A percentile compares a stretch with the other conserved stretches of the same genome.
Conservation (phyloP, 2,113 vertebrate genomes). For the Mus musculus region GRCm39 chr4:142733501-142734000, state of each 20-base stretch:
- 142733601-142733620: neutral
- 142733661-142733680: neutral
- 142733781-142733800: neutral
- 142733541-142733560: neutral
- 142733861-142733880: neutral
- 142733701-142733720: neutral
- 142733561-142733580: neutral
- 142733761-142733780: neutral
- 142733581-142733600: neutral
- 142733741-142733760: too few relatives aligned
- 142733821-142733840: neutral
- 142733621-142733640: constrained; percentile 1
- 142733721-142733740: neutral
- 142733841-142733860: neutral
- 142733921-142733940: neutral
- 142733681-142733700: neutral
- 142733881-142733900: neutral
- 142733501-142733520: neutral
- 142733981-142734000: neutral
- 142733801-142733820: neutral
- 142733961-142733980: neutral
- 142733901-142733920: neutral
- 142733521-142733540: neutral
- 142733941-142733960: neutral
- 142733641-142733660: neutral